A percentile compares a stretch with the other conserved stretches of the same genome.
Evolutionary conservation across 2,797 vertebrate species (phyloP).

Genomic region (Mormyrus hasselquistii): DNA sequence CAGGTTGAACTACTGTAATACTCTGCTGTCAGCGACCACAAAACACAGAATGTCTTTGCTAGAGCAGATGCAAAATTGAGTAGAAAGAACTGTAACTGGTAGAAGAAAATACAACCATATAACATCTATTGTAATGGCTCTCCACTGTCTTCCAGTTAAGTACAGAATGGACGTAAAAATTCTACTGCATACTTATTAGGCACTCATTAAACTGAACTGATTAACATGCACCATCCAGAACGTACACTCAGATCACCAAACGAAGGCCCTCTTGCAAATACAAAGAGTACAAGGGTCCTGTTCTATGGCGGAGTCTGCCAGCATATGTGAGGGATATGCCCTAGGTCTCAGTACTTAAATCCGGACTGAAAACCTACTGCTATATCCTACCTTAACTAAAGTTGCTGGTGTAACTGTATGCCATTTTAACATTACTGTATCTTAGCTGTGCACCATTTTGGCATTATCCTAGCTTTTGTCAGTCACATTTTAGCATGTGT

Average conservation of each 20-base stretch:
- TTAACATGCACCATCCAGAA: neutral
- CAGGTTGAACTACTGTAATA: neutral
- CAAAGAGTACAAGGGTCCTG: neutral
- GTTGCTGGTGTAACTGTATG: neutral
- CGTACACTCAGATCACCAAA: neutral
- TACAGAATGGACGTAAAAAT: neutral
- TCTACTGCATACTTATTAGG: neutral
- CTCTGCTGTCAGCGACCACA: neutral
- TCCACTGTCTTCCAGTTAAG: neutral
- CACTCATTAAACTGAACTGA: neutral
- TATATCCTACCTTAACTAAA: neutral
- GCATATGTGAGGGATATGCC: neutral
- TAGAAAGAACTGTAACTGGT: neutral
- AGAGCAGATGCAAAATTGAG: neutral
- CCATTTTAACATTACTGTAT: neutral
- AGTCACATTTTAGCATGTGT: neutral
- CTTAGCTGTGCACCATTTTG: neutral
- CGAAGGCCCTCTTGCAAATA: neutral
- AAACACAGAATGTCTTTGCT: neutral
- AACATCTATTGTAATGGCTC: neutral
- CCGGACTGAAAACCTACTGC: neutral
- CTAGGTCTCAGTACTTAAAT: neutral
- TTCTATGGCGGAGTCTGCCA: neutral
- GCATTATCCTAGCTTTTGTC: neutral
- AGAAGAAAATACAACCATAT: neutral